Percentiles rank a stretch among this genome's conserved stretches.
These are phyloP conservation scores for Parotocinclus haroldoi DNA, from an alignment of 2,797 vertebrate species.

Conservation along the genomic window DNA sequence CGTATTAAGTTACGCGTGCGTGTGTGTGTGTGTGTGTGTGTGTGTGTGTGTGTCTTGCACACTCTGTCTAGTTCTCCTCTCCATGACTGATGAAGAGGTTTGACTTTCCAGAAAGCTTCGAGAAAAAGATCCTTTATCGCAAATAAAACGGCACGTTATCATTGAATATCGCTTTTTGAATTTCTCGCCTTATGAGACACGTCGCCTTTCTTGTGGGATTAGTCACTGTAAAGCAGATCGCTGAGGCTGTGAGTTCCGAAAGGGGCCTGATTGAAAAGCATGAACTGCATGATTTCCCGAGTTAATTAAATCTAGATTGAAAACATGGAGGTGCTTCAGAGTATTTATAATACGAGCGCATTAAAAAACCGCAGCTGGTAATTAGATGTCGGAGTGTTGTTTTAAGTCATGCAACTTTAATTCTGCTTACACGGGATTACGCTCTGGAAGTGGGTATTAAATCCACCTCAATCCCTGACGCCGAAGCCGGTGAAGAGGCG, in stretches of 20 bases:
- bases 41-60: too few relatives aligned
- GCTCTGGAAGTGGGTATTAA: neutral
- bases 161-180: neutral
- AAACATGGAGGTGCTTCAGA: conserved; percentile 3
- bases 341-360: neutral
- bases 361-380: neutral
- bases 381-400: neutral
- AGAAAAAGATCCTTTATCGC: neutral
- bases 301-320: conserved; percentile 31
- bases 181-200: neutral
- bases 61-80: neutral
- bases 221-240: conserved; percentile 14
- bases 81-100: conserved; percentile 19
- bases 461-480: neutral
- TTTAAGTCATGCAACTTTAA: neutral
- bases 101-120: neutral
- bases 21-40: too few relatives aligned
- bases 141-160: neutral
- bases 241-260: conserved; percentile 13
- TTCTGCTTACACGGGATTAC: neutral
- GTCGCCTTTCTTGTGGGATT: conserved; percentile 9
- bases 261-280: conserved; percentile 19
- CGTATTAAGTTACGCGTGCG: too few relatives aligned
- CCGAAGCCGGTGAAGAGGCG: neutral
- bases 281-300: conserved; percentile 15